phyloP scores from a whole-genome alignment of 2,888 invertebrate genomes.

The Troides oblongomaculatus region DNA sequence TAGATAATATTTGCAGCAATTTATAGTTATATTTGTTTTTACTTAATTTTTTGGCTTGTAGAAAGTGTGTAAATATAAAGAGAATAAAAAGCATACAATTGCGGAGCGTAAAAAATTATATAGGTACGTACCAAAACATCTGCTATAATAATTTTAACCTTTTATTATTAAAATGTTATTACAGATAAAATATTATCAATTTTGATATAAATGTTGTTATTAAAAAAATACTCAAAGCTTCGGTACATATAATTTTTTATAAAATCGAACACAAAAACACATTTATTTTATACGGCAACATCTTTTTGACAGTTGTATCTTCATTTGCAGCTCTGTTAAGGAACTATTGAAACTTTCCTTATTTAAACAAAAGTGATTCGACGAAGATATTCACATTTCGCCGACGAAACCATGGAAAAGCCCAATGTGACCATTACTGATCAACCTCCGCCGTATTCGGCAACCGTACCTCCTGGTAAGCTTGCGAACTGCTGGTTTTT shows the following conservation, averaged over 20 bases:
- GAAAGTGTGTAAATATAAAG: too few relatives aligned
- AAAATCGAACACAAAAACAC: background rate
- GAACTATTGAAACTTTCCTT: constrained; percentile 4
- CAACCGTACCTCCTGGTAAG: constrained; percentile 60
- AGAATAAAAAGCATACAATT: too few relatives aligned
- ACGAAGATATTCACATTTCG: constrained; percentile 10
- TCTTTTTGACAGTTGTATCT: constrained; percentile 4
- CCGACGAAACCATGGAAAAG: constrained; percentile 54
- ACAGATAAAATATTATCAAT: too few relatives aligned
- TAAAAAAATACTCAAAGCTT: too few relatives aligned
- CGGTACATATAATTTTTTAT: background rate
- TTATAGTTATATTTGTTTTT: too few relatives aligned
- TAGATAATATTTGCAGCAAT: too few relatives aligned
- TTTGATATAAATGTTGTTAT: too few relatives aligned
- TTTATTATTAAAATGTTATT: too few relatives aligned
- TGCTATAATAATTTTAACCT: too few relatives aligned
- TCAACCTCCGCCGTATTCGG: constrained; percentile 78
- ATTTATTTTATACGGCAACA: background rate
- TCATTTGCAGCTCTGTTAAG: background rate
- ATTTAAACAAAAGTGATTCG: constrained; percentile 9
- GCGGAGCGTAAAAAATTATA: too few relatives aligned
- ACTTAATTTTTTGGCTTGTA: too few relatives aligned
- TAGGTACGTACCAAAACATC: too few relatives aligned
- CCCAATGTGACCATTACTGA: constrained; percentile 54
- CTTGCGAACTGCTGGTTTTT: constrained; percentile 2